phyloP scores from a whole-genome alignment of 37 sponge, comb jelly and placozoan species.

The Haliclona indistincta region DNA sequence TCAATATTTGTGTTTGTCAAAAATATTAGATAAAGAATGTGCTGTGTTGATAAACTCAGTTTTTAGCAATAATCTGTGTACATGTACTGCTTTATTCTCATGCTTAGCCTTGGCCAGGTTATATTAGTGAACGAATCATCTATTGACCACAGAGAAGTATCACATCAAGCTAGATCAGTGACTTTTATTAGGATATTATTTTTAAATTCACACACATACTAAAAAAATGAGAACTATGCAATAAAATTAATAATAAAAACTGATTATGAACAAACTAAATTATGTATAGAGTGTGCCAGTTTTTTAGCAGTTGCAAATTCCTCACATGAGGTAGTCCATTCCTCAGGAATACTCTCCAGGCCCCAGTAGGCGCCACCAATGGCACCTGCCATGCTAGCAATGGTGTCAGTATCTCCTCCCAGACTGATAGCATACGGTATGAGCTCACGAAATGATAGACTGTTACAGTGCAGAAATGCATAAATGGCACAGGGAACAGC shows the following conservation, averaged over 20 bases:
- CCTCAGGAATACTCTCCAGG: slow-evolving; percentile 48
- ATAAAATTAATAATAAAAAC: too few species aligned
- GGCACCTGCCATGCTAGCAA: slow-evolving; percentile 86
- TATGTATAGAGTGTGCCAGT: slow-evolving; percentile 49
- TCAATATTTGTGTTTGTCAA: neutral
- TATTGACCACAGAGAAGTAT: too few species aligned
- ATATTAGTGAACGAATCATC: too few species aligned
- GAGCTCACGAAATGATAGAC: slow-evolving; percentile 45
- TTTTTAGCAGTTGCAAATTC: slow-evolving; percentile 10
- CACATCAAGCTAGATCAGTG: too few species aligned
- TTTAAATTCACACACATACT: too few species aligned
- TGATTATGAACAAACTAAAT: slow-evolving; percentile 7
- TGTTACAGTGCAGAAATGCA: slow-evolving; percentile 59
- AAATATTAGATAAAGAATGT: neutral
- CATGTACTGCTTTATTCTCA: too few species aligned
- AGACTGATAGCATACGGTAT: slow-evolving; percentile 74
- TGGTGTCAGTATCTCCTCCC: slow-evolving; percentile 88
- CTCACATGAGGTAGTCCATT: slow-evolving; percentile 56
- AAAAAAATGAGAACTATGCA: too few species aligned
- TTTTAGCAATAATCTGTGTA: too few species aligned
- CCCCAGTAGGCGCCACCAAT: slow-evolving; percentile 82
- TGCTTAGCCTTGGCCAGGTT: too few species aligned
- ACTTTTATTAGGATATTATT: too few species aligned
- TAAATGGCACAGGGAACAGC: neutral
- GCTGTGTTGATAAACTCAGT: too few species aligned